Base-by-base conservation (phyloP, 23 tunicate genomes). In the Halocynthia aurantium region DNA sequence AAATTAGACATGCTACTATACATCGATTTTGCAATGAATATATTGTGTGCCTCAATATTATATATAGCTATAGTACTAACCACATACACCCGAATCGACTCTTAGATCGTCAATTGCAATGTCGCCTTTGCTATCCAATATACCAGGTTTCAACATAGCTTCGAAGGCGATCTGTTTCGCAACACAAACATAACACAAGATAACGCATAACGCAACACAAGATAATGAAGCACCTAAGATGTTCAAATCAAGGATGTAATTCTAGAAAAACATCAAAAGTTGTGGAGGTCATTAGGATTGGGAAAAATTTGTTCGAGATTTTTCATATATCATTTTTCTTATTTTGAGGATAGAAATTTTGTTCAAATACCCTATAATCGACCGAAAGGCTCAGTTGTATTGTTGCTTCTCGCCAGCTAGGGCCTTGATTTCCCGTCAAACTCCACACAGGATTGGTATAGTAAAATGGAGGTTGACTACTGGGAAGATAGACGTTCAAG, bases 371-470 rank as follows among this genome's bases (percentile, higher is more conserved):
- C 82, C 69, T 68, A 66, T 71, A 80, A 55, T 89, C 55, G 44
- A 44, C n/a, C 7, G 88, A 87, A 56, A 84, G 62, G 19, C 83
- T 76, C 61, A 89, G 71, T 31, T 84, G 76, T 6, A 92, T 17
- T 61, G 82, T 78, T 8, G 76, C 88, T n/a, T 11, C 18, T 10
- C 7, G 52, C 98, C 98, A 92, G 17, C 73, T 44, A 18, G 77
- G 62, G 2, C 87, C 94, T 66, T 87, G 94, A 19, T 87, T 68
- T 15, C 84, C 84, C 8, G 53, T 54, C 8, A 87, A 20, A 22
- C 94, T 76, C 98, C 98, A 92, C 52, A 92, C 72, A 31, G 98
- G 88, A 67, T 82, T 82, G 49, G 68, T 80, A 52, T 60, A 84
- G 50, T 62, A 51, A 67, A 76, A 79, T 57, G 86, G 86, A 11